These are phyloP conservation scores for Rhynchotus rufescens DNA, from an alignment of 2,797 vertebrate genomes.

Conservation along the genomic window DNA sequence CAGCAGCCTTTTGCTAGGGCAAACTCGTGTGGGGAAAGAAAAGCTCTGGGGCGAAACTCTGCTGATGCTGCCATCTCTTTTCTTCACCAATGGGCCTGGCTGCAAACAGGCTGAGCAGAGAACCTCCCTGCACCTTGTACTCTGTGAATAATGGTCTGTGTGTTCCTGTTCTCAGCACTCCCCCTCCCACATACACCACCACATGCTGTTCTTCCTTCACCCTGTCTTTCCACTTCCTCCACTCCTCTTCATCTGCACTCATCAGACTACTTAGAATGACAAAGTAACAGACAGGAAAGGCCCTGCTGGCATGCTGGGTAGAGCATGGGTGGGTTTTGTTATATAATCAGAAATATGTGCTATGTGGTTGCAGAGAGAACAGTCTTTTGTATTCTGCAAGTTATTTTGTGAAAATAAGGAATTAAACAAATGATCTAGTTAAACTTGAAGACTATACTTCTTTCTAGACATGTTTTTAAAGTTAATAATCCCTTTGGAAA, in stretches of 20 bases:
- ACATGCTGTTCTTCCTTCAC: neutral
- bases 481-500: neutral
- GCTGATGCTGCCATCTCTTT: neutral
- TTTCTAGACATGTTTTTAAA: neutral
- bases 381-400: neutral
- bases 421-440: neutral
- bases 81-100: neutral
- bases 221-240: neutral
- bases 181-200: neutral
- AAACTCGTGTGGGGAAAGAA: neutral
- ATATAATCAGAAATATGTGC: neutral
- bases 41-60: neutral
- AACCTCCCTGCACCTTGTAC: neutral
- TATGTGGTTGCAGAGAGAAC: neutral
- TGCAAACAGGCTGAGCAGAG: neutral
- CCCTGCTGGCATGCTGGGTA: neutral
- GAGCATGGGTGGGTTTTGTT: neutral
- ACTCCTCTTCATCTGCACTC: neutral
- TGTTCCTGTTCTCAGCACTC: neutral
- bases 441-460: neutral
- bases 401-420: neutral
- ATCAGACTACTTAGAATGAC: neutral
- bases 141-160: accelerated
- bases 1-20: neutral
- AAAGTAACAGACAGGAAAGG: neutral